Evolutionary conservation across 1,140 invertebrate species (phyloP).

Genomic region (Heterodera schachtii): DNA sequence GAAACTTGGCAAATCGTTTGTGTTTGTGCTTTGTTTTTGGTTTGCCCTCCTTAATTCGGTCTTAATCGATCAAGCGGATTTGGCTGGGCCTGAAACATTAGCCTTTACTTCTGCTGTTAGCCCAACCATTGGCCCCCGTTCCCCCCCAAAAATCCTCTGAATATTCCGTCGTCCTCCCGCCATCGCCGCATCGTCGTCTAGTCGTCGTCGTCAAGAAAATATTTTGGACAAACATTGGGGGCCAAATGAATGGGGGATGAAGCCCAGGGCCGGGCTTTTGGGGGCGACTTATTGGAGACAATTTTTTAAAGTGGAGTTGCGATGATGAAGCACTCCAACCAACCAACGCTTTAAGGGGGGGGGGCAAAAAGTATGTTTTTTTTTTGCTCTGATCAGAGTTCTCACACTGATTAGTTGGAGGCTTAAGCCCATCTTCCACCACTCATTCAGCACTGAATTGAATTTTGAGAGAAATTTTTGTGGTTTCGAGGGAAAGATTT

Average conservation of each 20-base stretch:
- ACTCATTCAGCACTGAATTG: too few species aligned
- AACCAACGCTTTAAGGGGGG: not conserved
- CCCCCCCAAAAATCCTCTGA: not conserved
- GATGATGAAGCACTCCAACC: not conserved
- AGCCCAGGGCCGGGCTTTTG: not conserved
- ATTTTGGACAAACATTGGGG: conserved; percentile 31
- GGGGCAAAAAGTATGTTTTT: not conserved
- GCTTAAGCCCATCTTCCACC: too few species aligned
- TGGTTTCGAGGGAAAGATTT: too few species aligned
- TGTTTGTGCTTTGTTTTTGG: not conserved
- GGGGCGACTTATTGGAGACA: not conserved
- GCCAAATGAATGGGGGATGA: not conserved
- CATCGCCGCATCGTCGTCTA: too few species aligned
- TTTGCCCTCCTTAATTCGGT: not conserved
- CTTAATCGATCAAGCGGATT: conserved; percentile 3
- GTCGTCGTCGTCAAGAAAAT: conserved; percentile 14
- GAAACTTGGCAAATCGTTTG: too few species aligned
- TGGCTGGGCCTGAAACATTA: not conserved
- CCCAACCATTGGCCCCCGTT: not conserved
- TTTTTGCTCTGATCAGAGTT: not conserved
- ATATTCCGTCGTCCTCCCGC: not conserved
- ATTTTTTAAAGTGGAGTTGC: conserved; percentile 30
- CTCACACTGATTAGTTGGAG: not conserved
- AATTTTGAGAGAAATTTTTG: too few species aligned
- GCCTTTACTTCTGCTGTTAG: too few species aligned